Percentiles rank a stretch among this genome's conserved stretches.
phyloP scores from a whole-genome alignment of 2,797 vertebrate genomes.

The Pagetopsis macropterus region DNA sequence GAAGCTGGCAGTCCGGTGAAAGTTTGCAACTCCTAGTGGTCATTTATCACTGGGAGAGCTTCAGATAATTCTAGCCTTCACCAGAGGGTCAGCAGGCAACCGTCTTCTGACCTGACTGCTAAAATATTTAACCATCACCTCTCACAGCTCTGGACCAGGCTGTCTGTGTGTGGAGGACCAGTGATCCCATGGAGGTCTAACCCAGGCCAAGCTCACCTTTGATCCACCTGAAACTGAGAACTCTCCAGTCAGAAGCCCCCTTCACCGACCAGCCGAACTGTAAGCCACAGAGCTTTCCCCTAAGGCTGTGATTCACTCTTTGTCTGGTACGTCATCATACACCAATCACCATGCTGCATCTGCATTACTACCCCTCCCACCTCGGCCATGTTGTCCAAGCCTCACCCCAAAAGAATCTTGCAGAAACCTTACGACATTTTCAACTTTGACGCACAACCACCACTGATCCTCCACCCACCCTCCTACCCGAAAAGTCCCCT shows the following conservation, averaged over 20 bases:
- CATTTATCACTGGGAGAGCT: conserved; percentile 73
- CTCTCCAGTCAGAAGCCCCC: conserved; percentile 33
- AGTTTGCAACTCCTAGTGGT: conserved; percentile 62
- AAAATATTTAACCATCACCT: conserved; percentile 65
- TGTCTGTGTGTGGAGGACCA: conserved; percentile 8
- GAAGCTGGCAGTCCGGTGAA: conserved; percentile 9
- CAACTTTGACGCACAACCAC: conserved; percentile 28
- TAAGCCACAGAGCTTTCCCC: conserved; percentile 17
- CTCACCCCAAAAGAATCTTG: not conserved
- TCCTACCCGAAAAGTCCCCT: conserved; percentile 41
- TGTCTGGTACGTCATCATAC: not conserved
- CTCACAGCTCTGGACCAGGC: conserved; percentile 19
- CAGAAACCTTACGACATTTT: not conserved
- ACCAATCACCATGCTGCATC: not conserved
- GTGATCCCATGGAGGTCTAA: conserved; percentile 24
- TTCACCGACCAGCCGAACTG: conserved; percentile 8
- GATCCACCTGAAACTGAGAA: conserved; percentile 33
- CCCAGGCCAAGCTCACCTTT: conserved; percentile 51
- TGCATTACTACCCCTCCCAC: not conserved
- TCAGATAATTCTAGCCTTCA: conserved; percentile 67
- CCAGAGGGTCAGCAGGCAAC: conserved; percentile 52
- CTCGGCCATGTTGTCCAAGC: not conserved
- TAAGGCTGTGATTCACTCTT: not conserved
- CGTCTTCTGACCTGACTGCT: conserved; percentile 56
- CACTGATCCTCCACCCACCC: not conserved